These are phyloP conservation scores for Catharus minimus DNA, from an alignment of 2,113 vertebrate genomes.

Conservation along the genomic window DNA sequence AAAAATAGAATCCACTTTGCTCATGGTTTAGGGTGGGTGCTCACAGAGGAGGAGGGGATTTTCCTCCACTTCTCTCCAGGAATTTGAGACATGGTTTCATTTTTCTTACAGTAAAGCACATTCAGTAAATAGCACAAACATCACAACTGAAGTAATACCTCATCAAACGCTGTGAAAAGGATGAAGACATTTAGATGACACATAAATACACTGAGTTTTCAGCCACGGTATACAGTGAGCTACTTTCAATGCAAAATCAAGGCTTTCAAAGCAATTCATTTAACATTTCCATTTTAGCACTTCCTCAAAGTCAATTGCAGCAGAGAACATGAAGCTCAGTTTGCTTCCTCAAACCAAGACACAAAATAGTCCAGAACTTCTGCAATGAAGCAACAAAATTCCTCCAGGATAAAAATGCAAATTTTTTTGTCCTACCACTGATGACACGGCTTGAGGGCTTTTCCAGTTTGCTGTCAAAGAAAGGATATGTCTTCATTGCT, in stretches of 20 bases:
- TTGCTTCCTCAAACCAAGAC: background rate
- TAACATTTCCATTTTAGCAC: constrained; percentile 29
- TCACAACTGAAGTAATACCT: background rate
- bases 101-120: background rate
- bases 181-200: constrained; percentile 10
- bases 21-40: background rate
- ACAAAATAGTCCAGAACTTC: constrained; percentile 6
- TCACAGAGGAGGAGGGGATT: background rate
- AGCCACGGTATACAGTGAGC: background rate
- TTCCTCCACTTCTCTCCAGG: background rate
- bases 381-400: constrained; percentile 5
- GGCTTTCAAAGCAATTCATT: constrained; percentile 28
- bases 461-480: background rate
- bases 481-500: background rate
- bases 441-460: background rate
- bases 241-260: constrained; percentile 44
- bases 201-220: constrained; percentile 12
- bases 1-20: background rate
- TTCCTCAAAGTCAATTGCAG: constrained; percentile 24
- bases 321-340: background rate
- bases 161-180: constrained; percentile 1
- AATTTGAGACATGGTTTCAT: background rate
- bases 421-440: background rate
- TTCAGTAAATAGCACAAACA: background rate
- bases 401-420: background rate